phyloP scores from a whole-genome alignment of 2,797 vertebrate species.

The Leuciscus waleckii region DNA sequence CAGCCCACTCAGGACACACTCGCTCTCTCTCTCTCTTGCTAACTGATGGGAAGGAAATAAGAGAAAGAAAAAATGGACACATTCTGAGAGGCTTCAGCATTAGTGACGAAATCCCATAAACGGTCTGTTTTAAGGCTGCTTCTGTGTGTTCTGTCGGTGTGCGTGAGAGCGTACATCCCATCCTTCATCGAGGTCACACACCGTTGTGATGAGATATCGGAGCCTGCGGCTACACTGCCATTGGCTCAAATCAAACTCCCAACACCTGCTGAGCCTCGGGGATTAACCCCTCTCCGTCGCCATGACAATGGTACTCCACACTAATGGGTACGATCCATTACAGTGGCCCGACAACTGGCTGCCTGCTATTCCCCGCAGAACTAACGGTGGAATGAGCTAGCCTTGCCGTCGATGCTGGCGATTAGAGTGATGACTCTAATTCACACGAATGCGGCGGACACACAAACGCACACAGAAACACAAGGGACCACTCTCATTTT shows the following conservation, averaged over 20 bases:
- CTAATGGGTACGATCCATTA: constrained; percentile 49
- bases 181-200: constrained; percentile 28
- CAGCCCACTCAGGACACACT: constrained; percentile 26
- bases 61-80: constrained; percentile 22
- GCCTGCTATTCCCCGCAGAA: constrained; percentile 25
- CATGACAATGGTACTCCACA: constrained; percentile 33
- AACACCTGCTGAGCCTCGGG: constrained; percentile 46
- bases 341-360: constrained; percentile 23
- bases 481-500: constrained; percentile 2
- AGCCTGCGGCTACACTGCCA: constrained; percentile 8
- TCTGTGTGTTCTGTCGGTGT: neutral
- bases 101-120: constrained; percentile 29
- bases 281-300: constrained; percentile 23
- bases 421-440: constrained; percentile 27
- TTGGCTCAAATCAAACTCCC: constrained; percentile 43
- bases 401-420: neutral
- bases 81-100: neutral
- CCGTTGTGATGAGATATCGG: constrained; percentile 19
- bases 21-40: neutral
- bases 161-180: neutral
- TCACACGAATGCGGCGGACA: neutral
- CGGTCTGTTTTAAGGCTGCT: neutral
- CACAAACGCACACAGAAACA: constrained; percentile 12
- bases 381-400: neutral
- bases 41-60: constrained; percentile 22